Evolutionary conservation across 2,113 vertebrate genomes (phyloP), one percentile per base, ranked within the genome.

Genomic region (Dolichotis patagonum): DNA sequence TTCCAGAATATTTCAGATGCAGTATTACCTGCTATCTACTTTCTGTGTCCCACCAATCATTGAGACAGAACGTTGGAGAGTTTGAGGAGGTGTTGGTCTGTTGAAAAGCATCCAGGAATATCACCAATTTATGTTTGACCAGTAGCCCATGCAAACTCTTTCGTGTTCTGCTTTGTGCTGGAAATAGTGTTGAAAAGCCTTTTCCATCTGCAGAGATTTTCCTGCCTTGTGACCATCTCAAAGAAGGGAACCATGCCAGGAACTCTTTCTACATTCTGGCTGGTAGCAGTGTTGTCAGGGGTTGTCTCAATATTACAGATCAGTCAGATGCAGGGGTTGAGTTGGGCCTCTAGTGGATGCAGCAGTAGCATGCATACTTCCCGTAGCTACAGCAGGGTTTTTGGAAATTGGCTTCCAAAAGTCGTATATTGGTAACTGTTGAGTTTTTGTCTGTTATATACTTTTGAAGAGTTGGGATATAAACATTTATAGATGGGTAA

Each of bases 401-500:
- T 84, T 41, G 63, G 67, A 89, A 90, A 46, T 82, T 82, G n/a
- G 17, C 56, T 69, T 83, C 20, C 12, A 80, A 41, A 62, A 73
- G 65, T 60, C 26, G 88, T 41, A 19, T 16, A 43, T 12, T 62
- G 9, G 12, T 88, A 88, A 77, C 63, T 35, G 3, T 43, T 49
- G n/a, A 94, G 10, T 20, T 85, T 95, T 96, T 95, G 24, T 52
- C 30, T 86, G 1, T 86, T 77, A 65, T 73, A 11, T 90, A 19
- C 22, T 89, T 95, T 82, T 67, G 6, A 54, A 11, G 89, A 62
- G 28, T 91, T 89, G 32, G 82, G 63, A 71, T 43, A 49, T 41
- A 77, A 91, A 4, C 38, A 85, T 89, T 90, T 92, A 41, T 82
- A 63, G 81, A 95, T 67, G 38, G 87, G 3, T 82, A 86, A 92